Evolutionary conservation across 2,888 invertebrate genomes (phyloP).

Genomic region (Oxycera nigricornis): DNA sequence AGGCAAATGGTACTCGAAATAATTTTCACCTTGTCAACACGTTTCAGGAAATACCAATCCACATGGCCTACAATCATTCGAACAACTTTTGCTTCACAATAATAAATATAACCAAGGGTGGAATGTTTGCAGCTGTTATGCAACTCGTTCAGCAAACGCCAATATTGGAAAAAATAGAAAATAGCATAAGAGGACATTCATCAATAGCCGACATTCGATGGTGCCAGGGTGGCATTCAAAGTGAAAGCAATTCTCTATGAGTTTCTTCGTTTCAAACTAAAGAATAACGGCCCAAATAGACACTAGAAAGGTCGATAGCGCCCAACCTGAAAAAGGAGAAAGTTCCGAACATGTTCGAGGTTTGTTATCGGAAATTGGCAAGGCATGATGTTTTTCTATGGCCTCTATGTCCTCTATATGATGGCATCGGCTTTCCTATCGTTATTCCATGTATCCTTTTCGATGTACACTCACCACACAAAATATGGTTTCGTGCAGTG

Average conservation of each 20-base stretch:
- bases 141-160: slow-evolving; percentile 38
- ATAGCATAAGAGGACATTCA: slow-evolving; percentile 10
- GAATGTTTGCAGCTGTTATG: slow-evolving; percentile 36
- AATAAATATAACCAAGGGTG: slow-evolving; percentile 29
- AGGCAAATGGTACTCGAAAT: neutral
- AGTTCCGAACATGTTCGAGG: slow-evolving; percentile 30
- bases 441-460: slow-evolving; percentile 21
- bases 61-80: neutral
- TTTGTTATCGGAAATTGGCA: slow-evolving; percentile 46
- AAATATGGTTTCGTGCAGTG: slow-evolving; percentile 32
- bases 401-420: slow-evolving; percentile 14
- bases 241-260: slow-evolving; percentile 43
- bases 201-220: slow-evolving; percentile 28
- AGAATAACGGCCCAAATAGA: slow-evolving; percentile 38
- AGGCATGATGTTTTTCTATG: slow-evolving; percentile 41
- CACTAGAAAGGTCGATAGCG: neutral
- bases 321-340: slow-evolving; percentile 36
- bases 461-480: slow-evolving; percentile 16
- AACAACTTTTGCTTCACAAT: slow-evolving; percentile 11
- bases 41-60: slow-evolving; percentile 2
- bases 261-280: slow-evolving; percentile 34
- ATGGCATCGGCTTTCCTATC: slow-evolving; percentile 10
- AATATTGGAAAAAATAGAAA: no score
- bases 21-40: slow-evolving; percentile 32
- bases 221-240: slow-evolving; percentile 30